Conservation (phyloP, 92 coral and sea anemone species). For the Porites evermanni region DNA sequence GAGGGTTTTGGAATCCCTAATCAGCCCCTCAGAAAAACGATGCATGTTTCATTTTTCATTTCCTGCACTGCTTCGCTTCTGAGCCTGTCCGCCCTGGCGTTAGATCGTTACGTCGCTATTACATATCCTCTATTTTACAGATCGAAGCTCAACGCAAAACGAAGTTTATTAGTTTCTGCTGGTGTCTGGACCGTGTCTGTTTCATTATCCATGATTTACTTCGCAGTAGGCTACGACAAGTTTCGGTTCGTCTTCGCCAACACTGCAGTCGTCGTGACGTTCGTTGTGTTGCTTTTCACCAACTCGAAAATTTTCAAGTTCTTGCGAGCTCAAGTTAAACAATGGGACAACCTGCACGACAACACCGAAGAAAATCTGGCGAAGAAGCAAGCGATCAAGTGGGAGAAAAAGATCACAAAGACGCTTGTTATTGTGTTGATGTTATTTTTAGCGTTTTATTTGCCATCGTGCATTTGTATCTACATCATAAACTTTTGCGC, state of each 20-base stretch:
- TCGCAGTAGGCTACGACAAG: conserved; percentile 62
- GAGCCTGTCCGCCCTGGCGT: conserved; percentile 69
- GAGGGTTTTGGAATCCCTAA: conserved; percentile 63
- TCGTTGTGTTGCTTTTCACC: conserved; percentile 41
- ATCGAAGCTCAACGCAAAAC: conserved; percentile 40
- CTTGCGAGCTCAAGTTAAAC: conserved; percentile 2
- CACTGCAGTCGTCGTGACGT: conserved; percentile 66
- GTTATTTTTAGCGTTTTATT: conserved; percentile 36
- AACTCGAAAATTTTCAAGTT: conserved; percentile 1
- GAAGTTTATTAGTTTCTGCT: conserved; percentile 49
- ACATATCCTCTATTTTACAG: conserved; percentile 62
- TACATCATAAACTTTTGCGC: conserved; percentile 44
- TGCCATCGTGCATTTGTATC: conserved; percentile 47
- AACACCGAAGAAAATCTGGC: conserved; percentile 26
- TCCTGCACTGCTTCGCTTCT: conserved; percentile 82
- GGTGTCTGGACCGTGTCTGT: conserved; percentile 67
- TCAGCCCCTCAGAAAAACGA: neutral
- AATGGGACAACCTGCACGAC: conserved; percentile 18
- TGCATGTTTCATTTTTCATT: conserved; percentile 65
- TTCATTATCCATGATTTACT: conserved; percentile 57
- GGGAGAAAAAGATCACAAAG: conserved; percentile 55
- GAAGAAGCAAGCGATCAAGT: conserved; percentile 37
- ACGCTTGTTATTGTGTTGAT: conserved; percentile 25
- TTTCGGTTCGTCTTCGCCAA: conserved; percentile 76
- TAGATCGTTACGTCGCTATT: conserved; percentile 78